These are phyloP conservation scores for Pterophyllum scalare DNA, from an alignment of 2,113 vertebrate species.

Conservation along the genomic window DNA sequence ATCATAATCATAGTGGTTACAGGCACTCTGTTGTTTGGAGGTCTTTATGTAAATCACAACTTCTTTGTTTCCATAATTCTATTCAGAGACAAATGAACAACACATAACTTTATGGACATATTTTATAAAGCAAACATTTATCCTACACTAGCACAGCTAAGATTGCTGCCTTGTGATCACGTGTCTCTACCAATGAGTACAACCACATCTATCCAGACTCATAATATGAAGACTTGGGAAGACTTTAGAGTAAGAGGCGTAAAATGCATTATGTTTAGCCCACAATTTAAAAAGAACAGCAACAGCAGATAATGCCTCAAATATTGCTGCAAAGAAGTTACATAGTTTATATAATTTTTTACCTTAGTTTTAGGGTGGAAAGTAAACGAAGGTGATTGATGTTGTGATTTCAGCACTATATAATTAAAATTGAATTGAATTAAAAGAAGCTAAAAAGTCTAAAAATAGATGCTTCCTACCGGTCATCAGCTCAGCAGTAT, in stretches of 20 bases:
- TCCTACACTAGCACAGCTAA: too few species aligned
- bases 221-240: too few species aligned
- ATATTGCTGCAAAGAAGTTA: not conserved
- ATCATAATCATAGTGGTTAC: not conserved
- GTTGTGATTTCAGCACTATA: too few species aligned
- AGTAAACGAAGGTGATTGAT: too few species aligned
- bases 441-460: accelerated
- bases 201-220: too few species aligned
- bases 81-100: not conserved
- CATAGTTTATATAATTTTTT: too few species aligned
- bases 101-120: not conserved
- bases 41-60: not conserved
- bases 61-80: not conserved
- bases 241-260: too few species aligned
- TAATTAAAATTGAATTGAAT: too few species aligned
- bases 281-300: not conserved
- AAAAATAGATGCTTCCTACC: not conserved
- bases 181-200: too few species aligned
- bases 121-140: not conserved
- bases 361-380: not conserved
- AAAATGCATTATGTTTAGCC: too few species aligned
- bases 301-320: not conserved
- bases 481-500: not conserved
- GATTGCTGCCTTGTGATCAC: too few species aligned
- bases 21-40: not conserved